Evolutionary conservation across 2,797 vertebrate genomes (phyloP).

Genomic region (Enteromius paludinosus): DNA sequence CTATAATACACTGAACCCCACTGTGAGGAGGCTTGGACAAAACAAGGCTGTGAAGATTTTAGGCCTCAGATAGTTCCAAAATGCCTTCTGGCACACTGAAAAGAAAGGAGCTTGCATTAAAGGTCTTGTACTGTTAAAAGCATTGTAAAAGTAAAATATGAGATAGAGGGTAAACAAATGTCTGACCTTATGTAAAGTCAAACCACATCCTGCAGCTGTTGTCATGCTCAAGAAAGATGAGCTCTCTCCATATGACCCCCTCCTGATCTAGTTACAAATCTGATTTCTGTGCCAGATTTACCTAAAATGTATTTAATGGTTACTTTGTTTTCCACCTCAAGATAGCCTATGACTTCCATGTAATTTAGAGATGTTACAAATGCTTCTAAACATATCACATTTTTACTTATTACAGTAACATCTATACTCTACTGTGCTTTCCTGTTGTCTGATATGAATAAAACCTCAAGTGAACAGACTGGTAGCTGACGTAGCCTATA

Average conservation of each 20-base stretch:
- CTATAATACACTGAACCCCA: constrained; percentile 27
- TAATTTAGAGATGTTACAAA: background rate
- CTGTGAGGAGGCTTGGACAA: constrained; percentile 7
- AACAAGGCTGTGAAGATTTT: background rate
- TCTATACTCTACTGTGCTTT: background rate
- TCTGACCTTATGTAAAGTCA: constrained; percentile 17
- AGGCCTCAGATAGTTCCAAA: background rate
- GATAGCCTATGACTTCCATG: background rate
- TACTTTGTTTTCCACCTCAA: background rate
- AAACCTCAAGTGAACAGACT: background rate
- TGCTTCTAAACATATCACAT: background rate
- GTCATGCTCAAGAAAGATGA: constrained; percentile 14
- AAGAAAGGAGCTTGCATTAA: background rate
- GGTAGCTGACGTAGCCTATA: background rate
- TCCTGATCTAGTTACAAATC: background rate
- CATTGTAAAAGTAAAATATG: background rate
- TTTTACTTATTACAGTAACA: background rate
- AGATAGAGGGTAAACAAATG: background rate
- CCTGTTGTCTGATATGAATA: background rate
- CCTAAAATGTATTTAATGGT: background rate
- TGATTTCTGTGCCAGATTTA: background rate
- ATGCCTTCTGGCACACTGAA: background rate
- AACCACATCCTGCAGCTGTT: constrained; percentile 17
- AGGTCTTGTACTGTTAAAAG: background rate
- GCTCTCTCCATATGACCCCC: constrained; percentile 6